These are phyloP conservation scores for Adelges cooleyi DNA, from an alignment of 1,140 invertebrate genomes.

Conservation along the genomic window DNA sequence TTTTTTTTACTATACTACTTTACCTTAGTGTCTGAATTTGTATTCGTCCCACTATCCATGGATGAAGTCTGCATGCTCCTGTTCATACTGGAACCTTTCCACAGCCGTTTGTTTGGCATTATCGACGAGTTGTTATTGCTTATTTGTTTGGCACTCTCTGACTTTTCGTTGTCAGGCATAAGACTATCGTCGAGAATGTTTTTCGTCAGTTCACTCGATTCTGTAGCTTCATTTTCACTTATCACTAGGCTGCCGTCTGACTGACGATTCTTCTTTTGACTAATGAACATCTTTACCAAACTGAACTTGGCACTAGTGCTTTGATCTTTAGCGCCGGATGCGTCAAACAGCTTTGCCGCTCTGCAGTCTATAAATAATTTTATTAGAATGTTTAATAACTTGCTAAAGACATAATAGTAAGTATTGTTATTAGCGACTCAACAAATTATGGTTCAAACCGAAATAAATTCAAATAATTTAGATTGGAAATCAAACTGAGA, in stretches of 20 bases:
- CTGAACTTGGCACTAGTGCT: slow-evolving; percentile 49
- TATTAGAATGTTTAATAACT: too few species aligned
- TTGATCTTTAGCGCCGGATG: slow-evolving; percentile 11
- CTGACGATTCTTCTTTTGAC: slow-evolving; percentile 43
- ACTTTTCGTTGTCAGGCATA: slow-evolving; percentile 30
- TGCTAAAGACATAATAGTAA: too few species aligned
- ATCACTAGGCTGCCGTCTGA: slow-evolving; percentile 17
- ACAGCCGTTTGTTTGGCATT: slow-evolving; percentile 15
- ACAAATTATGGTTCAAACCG: too few species aligned
- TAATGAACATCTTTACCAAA: slow-evolving; percentile 78
- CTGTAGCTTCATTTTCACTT: slow-evolving; percentile 15
- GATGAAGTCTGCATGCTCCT: slow-evolving; percentile 59
- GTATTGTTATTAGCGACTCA: too few species aligned
- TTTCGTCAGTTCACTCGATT: not conserved
- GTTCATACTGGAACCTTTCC: slow-evolving; percentile 35
- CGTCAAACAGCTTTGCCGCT: slow-evolving; percentile 9
- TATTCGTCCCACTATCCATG: slow-evolving; percentile 3
- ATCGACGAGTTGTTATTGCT: slow-evolving; percentile 23
- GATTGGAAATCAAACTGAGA: too few species aligned
- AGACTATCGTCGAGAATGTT: slow-evolving; percentile 37
- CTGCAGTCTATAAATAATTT: slow-evolving; percentile 7
- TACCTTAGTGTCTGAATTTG: slow-evolving; percentile 1
- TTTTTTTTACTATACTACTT: too few species aligned
- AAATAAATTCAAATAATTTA: too few species aligned
- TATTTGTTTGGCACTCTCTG: not conserved